Conservation (phyloP, 23 tunicate genomes). For the Trididemnum miniatum region DNA sequence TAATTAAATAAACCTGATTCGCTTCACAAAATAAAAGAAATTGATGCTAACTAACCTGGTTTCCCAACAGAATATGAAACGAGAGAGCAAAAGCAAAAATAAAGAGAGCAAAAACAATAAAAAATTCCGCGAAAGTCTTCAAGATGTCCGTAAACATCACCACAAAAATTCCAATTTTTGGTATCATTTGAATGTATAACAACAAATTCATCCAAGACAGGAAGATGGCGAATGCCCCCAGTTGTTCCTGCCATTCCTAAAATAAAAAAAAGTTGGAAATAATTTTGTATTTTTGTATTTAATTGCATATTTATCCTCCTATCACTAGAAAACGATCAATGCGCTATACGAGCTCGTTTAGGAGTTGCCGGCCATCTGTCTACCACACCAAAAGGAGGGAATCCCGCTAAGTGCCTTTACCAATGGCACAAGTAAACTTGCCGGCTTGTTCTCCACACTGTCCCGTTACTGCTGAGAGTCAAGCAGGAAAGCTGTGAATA, state of each 20-base stretch:
- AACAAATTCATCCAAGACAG: constrained; percentile 95
- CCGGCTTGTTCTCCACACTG: no score
- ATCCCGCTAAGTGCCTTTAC: no score
- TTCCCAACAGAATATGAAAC: constrained; percentile 83
- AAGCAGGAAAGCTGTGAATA: no score
- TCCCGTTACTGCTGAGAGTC: no score
- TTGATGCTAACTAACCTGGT: constrained; percentile 81
- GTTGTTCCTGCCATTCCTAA: constrained; percentile 94
- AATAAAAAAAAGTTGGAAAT: neutral
- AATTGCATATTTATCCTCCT: no score
- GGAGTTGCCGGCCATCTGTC: no score
- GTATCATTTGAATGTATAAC: constrained; percentile 91
- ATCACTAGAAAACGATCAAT: no score
- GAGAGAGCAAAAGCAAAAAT: constrained; percentile 93
- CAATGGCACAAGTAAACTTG: no score
- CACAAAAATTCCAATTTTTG: constrained; percentile 86
- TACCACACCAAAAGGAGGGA: no score
- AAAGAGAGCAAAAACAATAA: constrained; percentile 85
- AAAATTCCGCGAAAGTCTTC: constrained; percentile 89
- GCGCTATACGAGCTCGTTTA: no score
- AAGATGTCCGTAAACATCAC: constrained; percentile 93
- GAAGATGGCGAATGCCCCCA: constrained; percentile 90
- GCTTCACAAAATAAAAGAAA: constrained; percentile 78
- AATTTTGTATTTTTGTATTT: no score
- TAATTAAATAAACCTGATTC: no score